Evolutionary conservation across 2,797 vertebrate genomes (phyloP).

Genomic region (Phataginus tetradactyla): DNA sequence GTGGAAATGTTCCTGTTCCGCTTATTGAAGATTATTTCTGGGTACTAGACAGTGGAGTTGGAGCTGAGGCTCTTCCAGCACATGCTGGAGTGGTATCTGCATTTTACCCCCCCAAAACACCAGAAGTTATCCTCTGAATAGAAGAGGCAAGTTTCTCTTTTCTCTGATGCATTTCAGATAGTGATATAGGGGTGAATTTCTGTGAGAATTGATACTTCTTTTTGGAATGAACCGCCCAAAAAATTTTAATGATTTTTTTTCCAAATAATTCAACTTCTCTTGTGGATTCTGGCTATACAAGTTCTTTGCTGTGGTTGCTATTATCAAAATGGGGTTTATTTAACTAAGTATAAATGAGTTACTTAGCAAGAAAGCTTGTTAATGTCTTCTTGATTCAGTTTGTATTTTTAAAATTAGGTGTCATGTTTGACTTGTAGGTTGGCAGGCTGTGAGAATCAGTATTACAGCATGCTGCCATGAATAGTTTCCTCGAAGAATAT

Average conservation of each 20-base stretch:
- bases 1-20: not conserved
- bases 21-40: not conserved
- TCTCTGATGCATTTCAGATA: not conserved
- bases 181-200: not conserved
- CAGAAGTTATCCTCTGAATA: not conserved
- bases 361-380: not conserved
- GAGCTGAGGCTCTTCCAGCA: not conserved
- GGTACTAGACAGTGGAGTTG: not conserved
- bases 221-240: not conserved
- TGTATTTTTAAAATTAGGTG: conserved; percentile 31
- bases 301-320: not conserved
- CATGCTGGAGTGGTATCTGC: not conserved
- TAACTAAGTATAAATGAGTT: not conserved
- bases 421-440: conserved; percentile 47
- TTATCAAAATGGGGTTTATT: conserved; percentile 40
- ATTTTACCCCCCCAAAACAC: not conserved
- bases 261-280: conserved; percentile 21
- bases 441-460: not conserved
- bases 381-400: conserved; percentile 38
- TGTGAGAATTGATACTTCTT: not conserved
- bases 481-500: conserved; percentile 7
- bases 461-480: not conserved
- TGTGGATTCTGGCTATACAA: not conserved
- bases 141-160: not conserved
- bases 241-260: conserved; percentile 23